phyloP scores from a whole-genome alignment of 2,888 invertebrate genomes.

The Pterostichus madidus region DNA sequence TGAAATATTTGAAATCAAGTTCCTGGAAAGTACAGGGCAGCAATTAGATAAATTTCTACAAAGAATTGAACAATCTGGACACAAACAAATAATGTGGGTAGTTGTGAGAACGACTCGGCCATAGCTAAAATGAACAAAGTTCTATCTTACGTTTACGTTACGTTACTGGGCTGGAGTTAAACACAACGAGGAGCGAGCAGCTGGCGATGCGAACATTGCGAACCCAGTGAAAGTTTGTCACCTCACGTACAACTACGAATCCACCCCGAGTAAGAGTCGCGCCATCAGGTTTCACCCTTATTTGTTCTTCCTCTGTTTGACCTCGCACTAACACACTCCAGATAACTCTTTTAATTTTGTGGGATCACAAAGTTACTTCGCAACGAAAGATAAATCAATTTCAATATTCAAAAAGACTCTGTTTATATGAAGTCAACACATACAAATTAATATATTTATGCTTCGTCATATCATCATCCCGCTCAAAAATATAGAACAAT shows the following conservation, averaged over 20 bases:
- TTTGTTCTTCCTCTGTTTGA: constrained; percentile 40
- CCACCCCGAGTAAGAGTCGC: neutral
- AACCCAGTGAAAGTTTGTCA: constrained; percentile 47
- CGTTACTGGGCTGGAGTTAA: too few species aligned
- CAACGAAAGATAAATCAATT: constrained; percentile 4
- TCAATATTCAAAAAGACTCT: too few species aligned
- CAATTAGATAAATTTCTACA: neutral
- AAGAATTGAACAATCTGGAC: neutral
- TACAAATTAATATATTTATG: too few species aligned
- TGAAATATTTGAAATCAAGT: too few species aligned
- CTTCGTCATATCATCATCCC: too few species aligned
- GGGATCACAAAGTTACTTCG: constrained; percentile 36
- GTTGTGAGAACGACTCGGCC: neutral
- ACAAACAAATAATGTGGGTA: neutral
- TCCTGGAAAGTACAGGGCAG: too few species aligned
- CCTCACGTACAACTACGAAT: constrained; percentile 45
- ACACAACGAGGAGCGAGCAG: neutral
- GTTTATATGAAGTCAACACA: too few species aligned
- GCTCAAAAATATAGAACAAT: too few species aligned
- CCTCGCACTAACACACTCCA: constrained; percentile 33
- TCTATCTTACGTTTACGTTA: neutral
- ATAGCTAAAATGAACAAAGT: constrained; percentile 20
- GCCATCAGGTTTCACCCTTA: constrained; percentile 1
- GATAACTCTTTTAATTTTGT: constrained; percentile 45
- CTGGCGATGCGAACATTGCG: neutral